Percentiles rank a stretch among this genome's conserved stretches.
These are phyloP conservation scores for Coranthus polyacanthus DNA, from an alignment of 2,797 vertebrate genomes.

Conservation along the genomic window DNA sequence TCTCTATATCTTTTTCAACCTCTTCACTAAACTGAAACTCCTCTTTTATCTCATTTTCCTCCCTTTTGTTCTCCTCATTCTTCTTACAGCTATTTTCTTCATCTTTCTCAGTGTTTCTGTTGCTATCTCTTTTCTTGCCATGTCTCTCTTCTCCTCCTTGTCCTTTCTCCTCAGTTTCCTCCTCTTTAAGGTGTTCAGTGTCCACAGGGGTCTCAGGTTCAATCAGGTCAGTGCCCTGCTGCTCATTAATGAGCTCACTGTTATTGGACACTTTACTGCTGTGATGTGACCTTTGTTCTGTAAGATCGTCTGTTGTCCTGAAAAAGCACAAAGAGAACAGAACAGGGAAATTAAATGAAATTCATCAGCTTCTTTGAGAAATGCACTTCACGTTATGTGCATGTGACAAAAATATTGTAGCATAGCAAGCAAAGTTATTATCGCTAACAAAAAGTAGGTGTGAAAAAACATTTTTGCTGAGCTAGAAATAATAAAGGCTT, in stretches of 20 bases:
- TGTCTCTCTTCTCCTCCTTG: constrained; percentile 1
- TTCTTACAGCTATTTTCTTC: background rate
- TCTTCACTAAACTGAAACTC: background rate
- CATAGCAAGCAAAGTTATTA: no score
- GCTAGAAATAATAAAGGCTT: no score
- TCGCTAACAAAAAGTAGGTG: no score
- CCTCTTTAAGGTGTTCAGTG: constrained; percentile 4
- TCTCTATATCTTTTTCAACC: constrained; percentile 1
- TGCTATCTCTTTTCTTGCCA: background rate
- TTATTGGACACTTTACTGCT: constrained; percentile 6
- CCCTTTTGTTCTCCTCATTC: background rate
- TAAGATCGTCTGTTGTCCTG: constrained; percentile 37
- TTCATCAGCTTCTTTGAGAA: background rate
- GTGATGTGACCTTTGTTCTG: constrained; percentile 9
- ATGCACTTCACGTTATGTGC: background rate
- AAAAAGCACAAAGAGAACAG: constrained; percentile 20
- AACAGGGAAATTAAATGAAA: background rate
- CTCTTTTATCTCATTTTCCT: constrained; percentile 8
- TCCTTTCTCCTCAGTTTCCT: background rate
- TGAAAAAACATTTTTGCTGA: no score
- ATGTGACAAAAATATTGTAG: no score
- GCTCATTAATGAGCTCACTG: constrained; percentile 12
- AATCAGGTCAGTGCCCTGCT: background rate
- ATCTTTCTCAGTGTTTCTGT: background rate
- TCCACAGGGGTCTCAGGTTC: constrained; percentile 15